Conservation (phyloP, 2,888 invertebrate genomes). For the Nephrotoma flavescens region DNA sequence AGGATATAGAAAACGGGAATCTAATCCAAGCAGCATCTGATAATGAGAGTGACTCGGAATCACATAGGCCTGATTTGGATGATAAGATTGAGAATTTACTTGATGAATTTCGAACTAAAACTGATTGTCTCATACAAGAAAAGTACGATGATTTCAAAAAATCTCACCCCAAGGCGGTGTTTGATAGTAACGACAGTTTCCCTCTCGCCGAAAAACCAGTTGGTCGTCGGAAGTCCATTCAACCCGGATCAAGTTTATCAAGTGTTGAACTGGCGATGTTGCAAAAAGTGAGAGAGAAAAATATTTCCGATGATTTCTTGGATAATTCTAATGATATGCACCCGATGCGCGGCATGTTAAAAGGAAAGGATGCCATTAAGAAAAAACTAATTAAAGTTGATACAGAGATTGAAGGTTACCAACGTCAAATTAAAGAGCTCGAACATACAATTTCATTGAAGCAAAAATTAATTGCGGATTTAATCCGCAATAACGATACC, state of each 20-base stretch:
- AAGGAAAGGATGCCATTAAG: constrained; percentile 24
- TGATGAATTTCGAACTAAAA: constrained; percentile 53
- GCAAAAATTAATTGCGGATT: constrained; percentile 56
- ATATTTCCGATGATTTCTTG: constrained; percentile 21
- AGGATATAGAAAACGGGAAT: constrained; percentile 39
- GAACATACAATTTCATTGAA: constrained; percentile 53
- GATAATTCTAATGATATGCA: constrained; percentile 22
- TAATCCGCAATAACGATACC: constrained; percentile 42
- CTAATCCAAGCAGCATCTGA: constrained; percentile 29
- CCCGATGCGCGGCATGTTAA: constrained; percentile 15
- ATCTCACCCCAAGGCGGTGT: constrained; percentile 28
- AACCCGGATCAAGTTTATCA: constrained; percentile 44
- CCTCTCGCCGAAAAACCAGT: constrained; percentile 15
- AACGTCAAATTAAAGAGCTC: constrained; percentile 55
- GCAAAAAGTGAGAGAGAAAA: constrained; percentile 30
- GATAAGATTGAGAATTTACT: constrained; percentile 58
- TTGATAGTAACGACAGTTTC: constrained; percentile 28
- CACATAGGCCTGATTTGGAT: constrained; percentile 49
- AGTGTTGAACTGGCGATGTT: constrained; percentile 42
- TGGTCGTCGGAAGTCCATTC: constrained; percentile 40
- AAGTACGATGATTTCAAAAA: constrained; percentile 45
- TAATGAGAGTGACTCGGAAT: constrained; percentile 33
- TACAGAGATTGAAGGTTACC: constrained; percentile 46
- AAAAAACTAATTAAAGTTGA: constrained; percentile 27
- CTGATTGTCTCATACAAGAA: constrained; percentile 48